Conservation (phyloP, 2,888 invertebrate species). For the Dicranocentrus wangi region DNA sequence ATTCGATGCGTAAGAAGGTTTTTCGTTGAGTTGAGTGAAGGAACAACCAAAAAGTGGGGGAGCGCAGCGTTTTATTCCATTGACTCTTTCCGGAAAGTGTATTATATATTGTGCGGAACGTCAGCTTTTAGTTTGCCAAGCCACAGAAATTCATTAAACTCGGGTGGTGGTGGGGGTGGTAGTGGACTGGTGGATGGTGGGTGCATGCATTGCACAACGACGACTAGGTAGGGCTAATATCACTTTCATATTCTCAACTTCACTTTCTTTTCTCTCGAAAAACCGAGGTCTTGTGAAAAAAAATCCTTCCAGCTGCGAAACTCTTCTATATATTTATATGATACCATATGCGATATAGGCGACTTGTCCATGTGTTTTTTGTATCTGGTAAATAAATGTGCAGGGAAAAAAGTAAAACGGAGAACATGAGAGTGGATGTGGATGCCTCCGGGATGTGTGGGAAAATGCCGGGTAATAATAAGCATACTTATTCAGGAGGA, state of each 20-base stretch:
- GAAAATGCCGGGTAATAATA: neutral
- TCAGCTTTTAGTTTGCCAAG: slow-evolving; percentile 11
- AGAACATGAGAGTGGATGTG: neutral
- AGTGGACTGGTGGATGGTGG: too few relatives aligned
- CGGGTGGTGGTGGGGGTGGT: neutral
- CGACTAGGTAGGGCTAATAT: slow-evolving; percentile 34
- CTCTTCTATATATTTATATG: neutral
- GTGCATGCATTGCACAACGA: slow-evolving; percentile 24
- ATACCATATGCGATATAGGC: neutral
- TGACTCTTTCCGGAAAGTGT: slow-evolving; percentile 8
- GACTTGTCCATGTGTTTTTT: neutral
- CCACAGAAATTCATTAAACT: slow-evolving; percentile 51
- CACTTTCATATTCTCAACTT: slow-evolving; percentile 49
- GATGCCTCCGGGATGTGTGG: slow-evolving; percentile 2
- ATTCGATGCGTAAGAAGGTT: neutral
- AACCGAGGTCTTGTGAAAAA: too few relatives aligned
- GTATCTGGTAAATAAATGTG: neutral
- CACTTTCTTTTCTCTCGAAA: slow-evolving; percentile 13
- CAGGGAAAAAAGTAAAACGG: neutral
- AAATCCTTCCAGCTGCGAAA: neutral
- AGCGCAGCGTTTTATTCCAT: neutral
- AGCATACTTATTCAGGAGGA: neutral
- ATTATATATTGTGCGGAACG: slow-evolving; percentile 5
- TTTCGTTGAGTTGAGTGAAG: neutral
- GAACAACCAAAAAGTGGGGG: neutral